Evolutionary conservation across 2,797 vertebrate species (phyloP).

Genomic region (Micromesistius poutassou): DNA sequence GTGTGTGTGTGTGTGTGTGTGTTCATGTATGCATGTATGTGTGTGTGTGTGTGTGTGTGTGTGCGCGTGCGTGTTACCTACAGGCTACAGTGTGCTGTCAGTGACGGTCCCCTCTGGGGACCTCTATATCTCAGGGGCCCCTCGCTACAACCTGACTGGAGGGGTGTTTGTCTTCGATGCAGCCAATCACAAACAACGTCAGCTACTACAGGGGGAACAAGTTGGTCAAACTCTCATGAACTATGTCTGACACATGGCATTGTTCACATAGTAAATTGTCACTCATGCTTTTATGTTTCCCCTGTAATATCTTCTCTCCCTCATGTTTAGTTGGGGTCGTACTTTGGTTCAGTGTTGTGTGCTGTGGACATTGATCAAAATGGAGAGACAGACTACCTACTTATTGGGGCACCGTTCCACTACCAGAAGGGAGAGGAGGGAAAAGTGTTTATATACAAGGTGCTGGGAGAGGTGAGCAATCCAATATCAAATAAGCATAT

Average conservation of each 20-base stretch:
- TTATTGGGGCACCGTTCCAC: slow-evolving; percentile 74
- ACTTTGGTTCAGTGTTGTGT: slow-evolving; percentile 79
- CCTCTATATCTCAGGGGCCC: slow-evolving; percentile 72
- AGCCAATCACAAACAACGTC: slow-evolving; percentile 30
- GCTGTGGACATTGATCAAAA: slow-evolving; percentile 64
- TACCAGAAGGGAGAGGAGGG: slow-evolving; percentile 71
- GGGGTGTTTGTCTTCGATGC: slow-evolving; percentile 67
- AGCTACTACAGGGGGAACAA: slow-evolving; percentile 70
- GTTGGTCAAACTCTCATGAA: slow-evolving; percentile 44
- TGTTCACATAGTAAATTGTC: background rate
- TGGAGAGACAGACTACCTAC: slow-evolving; percentile 64
- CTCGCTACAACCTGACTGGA: slow-evolving; percentile 65
- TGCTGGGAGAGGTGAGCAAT: slow-evolving; percentile 58
- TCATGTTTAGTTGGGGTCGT: slow-evolving; percentile 75
- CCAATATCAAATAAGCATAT: background rate
- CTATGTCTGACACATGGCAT: background rate
- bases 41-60: background rate
- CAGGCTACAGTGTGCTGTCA: slow-evolving; percentile 72
- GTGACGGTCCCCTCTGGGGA: slow-evolving; percentile 23
- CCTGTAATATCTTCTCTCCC: background rate
- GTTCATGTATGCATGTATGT: background rate
- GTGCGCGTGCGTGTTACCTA: background rate
- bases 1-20: background rate
- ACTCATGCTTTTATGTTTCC: background rate
- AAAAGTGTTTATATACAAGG: slow-evolving; percentile 72